Evolutionary conservation across 1,140 invertebrate species (phyloP), one percentile per base, ranked within the genome.

Genomic region (Pseudachorutes palmiensis): DNA sequence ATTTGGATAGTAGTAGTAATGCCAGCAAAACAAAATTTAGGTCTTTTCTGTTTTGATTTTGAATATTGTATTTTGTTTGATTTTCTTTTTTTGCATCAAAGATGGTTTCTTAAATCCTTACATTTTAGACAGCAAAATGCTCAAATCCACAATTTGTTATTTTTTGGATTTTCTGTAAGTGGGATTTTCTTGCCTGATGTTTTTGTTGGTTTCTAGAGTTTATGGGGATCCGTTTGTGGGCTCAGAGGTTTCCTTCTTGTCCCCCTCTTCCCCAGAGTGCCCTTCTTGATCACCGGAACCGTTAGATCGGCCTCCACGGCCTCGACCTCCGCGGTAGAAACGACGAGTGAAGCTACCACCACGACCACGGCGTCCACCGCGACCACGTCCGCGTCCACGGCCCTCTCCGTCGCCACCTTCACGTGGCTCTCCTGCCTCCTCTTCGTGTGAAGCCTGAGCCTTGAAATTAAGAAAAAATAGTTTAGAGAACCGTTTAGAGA

Each of bases 281-380:
- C 3, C 58, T 60, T 32, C 58, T 22, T 60, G 26, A 60, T 41
- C 51, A 24, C 62, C 57, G 19, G 62, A 41, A 29, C 65, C 58
- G 14, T 61, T 36, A 29, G 59, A 3, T 9, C 59, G 59, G 24
- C 59, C 59, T 26, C 69, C 69, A 29, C 69, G 65, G 9, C 64
- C 64, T 24, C 66, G 65, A 28, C 71, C 71, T 58, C 85, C 82
- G 67, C 85, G 83, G 80, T 84, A 86, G 77, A 83, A 86, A 66
- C 85, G 82, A 73, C 85, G 81, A 69, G 82, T 81, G 45, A 82
- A 79, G 64, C 82, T 79, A 62, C 81, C 79, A 48, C 80, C 78
- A 45, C 63, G 58, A n/a, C 70, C 67, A 33, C 70, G 61, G 61
- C 67, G 67, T 58, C 79, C 78, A 1, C 80, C 76, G 59, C 76